Evolutionary conservation across 2,113 vertebrate species (phyloP), one percentile per base, ranked within the genome.

Genomic region (Sapayoa aenigma): DNA sequence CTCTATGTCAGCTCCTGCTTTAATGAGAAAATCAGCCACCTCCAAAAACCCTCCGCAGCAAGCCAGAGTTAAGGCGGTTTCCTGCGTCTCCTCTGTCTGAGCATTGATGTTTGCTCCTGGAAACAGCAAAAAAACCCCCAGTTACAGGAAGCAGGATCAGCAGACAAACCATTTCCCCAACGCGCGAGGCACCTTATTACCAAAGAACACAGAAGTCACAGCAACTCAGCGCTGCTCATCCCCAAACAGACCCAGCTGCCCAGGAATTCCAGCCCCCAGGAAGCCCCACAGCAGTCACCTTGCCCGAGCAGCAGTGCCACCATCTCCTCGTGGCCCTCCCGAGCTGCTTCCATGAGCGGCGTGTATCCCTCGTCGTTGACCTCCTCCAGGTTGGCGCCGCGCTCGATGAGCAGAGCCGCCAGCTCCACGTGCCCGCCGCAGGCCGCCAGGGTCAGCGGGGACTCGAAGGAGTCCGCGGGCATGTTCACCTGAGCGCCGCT

Each of bases 361-460:
- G 99, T 99, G 97, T 99, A 99, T 50, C 99, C 99, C 97, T 99
- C 99, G 97, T 99, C 99, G 28, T 99, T 99, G 23, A 99, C 99
- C 97, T 99, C 99, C 80, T 99, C 99, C 96, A 99, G 88, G 97
- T 99, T 99, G 91, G 99, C 99, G 62, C 99, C 99, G 74, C 99
- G 98, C 89, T 99, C 99, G 92, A 99, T 99, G 59, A 99, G 97
- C 96, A 99, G 95, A 31, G 99, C 99, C 3, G 99, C 99, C 93
- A 99, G 98, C 87, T 99, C 99, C 6, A 99, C 99, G 7, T 99
- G 99, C 60, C 99, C 99, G 3, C 99, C 99, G 28, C 99, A 99
- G 37, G 99, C 99, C 73, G 99, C 99, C 75, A 99, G 96, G 31
- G 99, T 99, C 84, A 99, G 93, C 0, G 99, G 99, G 11, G 99